Percentiles rank a stretch among this genome's conserved stretches.
These are phyloP conservation scores for Liparis tanakae DNA, from an alignment of 2,797 vertebrate species.

Conservation along the genomic window DNA sequence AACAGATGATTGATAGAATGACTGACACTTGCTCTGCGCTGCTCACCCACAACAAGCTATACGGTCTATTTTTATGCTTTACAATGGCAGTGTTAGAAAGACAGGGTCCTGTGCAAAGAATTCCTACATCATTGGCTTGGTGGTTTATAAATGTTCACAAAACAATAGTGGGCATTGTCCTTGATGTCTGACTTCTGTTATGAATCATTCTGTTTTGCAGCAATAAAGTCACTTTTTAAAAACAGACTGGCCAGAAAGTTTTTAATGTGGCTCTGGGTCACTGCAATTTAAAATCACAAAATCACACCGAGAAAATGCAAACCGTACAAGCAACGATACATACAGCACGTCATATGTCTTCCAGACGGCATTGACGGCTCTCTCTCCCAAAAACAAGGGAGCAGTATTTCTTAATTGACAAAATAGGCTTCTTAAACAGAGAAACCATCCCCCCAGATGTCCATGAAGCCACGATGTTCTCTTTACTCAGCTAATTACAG, in stretches of 20 bases:
- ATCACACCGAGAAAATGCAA: conserved; percentile 31
- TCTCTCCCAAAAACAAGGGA: conserved; percentile 11
- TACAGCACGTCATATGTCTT: conserved; percentile 46
- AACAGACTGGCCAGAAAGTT: neutral
- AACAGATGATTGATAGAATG: conserved; percentile 51
- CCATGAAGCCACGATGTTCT: conserved; percentile 16
- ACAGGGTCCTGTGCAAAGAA: conserved; percentile 11
- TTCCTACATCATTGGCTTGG: neutral
- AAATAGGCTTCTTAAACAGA: conserved; percentile 28
- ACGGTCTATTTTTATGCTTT: conserved; percentile 4
- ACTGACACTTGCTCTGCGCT: conserved; percentile 31
- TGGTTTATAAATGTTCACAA: conserved; percentile 19
- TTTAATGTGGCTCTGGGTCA: conserved; percentile 19
- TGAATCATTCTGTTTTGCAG: conserved; percentile 13
- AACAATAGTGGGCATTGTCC: conserved; percentile 22
- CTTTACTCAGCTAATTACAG: conserved; percentile 42
- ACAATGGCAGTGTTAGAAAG: neutral
- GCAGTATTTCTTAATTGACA: conserved; percentile 25
- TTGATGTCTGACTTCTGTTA: conserved; percentile 12
- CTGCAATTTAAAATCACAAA: conserved; percentile 14
- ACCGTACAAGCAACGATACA: conserved; percentile 10
- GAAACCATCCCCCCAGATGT: neutral
- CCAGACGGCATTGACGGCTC: conserved; percentile 12
- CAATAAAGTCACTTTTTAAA: conserved; percentile 19
- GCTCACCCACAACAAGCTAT: conserved; percentile 1